These are phyloP conservation scores for Hydrozoanthus gracilis DNA, from an alignment of 92 coral and sea anemone species.

Conservation along the genomic window DNA sequence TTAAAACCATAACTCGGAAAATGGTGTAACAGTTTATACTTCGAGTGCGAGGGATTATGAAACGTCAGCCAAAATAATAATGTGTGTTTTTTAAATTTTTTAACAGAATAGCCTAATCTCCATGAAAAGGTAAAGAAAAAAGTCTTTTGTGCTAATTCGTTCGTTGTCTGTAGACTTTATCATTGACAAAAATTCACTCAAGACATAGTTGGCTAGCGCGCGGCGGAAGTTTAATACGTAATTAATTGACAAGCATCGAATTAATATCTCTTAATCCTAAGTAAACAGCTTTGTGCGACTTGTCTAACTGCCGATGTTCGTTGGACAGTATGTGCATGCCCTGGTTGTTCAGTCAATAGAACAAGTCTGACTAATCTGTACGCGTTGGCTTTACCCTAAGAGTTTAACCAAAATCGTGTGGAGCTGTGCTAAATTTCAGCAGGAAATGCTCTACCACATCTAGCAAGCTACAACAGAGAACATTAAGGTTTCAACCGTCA, in stretches of 20 bases:
- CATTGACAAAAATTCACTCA: neutral
- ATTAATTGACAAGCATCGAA: slow-evolving; percentile 22
- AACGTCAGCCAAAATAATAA: too few species aligned
- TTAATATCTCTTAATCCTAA: slow-evolving; percentile 1
- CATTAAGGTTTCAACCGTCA: neutral
- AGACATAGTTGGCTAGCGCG: neutral
- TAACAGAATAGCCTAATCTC: too few species aligned
- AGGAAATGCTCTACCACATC: neutral
- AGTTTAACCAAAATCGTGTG: neutral
- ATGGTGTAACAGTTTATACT: too few species aligned
- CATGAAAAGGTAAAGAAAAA: too few species aligned
- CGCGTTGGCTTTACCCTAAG: neutral
- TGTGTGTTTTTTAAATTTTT: too few species aligned
- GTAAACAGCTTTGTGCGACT: slow-evolving; percentile 9
- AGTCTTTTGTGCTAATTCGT: too few species aligned
- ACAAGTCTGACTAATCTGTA: neutral
- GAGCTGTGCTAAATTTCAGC: neutral
- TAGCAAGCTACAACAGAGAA: neutral
- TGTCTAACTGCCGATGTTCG: neutral
- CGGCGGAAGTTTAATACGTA: neutral
- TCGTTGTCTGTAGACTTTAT: too few species aligned
- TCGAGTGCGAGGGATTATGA: too few species aligned
- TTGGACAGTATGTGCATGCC: slow-evolving; percentile 8
- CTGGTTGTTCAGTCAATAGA: slow-evolving; percentile 14
- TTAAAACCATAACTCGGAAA: too few species aligned